Evolutionary conservation across 2,888 invertebrate genomes (phyloP), one percentile per base, ranked within the genome.

Genomic region (Geophilus truncorum): DNA sequence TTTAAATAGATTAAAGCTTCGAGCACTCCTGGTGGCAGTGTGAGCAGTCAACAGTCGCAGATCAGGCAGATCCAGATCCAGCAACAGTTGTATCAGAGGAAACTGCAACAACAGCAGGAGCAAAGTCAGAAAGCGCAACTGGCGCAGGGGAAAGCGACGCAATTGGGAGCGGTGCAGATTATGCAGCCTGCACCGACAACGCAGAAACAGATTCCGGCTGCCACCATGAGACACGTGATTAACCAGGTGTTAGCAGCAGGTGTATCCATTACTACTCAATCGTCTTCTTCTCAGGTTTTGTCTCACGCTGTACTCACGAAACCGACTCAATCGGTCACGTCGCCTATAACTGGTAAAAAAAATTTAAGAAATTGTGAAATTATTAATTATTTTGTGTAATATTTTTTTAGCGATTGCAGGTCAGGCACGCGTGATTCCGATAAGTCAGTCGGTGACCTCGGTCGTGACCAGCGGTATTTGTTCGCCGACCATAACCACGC

Each of bases 141-240:
- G n/a, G 88, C 90, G n/a, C n/a, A n/a, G n/a, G n/a, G n/a, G 0
- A 90, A 90, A 84, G 51, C 18, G 7, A 9, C 18, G 7, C 76
- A 81, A 76, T 82, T 85, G 83, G 85, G 83, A 82, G 84, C 85
- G n/a, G 85, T 86, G 25, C 87, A 94, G 81, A 92, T 94, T 79
- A 92, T 94, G 3, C 92, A 92, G 84, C 86, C 21, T 1, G 3
- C 10, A 4, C 28, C 34, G 9, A 23, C 34, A 15, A 90, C 91
- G 78, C 90, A 91, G 81, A 91, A 91, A 84, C 89, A 90, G 1
- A 75, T 91, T 40, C 90, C 91, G 0, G 89, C 90, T 0, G 90
- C 93, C 86, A 92, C 92, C 0, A 90, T 93, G 70, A 92, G 93
- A 82, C 93, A 93, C 85, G 91, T 92, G 12, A 90, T 92, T 86